Evolutionary conservation across 2,888 invertebrate species (phyloP).

Genomic region (Drosophila affinis): DNA sequence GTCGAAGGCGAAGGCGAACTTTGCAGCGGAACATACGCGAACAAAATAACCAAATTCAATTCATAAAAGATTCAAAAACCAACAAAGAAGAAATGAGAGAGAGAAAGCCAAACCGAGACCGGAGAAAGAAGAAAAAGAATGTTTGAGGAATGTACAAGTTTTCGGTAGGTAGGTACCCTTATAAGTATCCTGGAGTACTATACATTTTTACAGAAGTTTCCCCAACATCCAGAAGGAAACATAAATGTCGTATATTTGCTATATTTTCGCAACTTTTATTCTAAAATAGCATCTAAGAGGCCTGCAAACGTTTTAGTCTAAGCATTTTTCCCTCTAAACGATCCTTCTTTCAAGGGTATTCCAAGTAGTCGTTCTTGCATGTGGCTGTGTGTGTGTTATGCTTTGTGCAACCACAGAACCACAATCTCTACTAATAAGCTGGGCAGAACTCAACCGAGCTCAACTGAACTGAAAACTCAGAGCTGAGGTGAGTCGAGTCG

Average conservation of each 20-base stretch:
- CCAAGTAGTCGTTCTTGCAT: not conserved
- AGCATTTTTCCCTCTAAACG: no score
- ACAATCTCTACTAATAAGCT: not conserved
- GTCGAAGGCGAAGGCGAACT: slow-evolving; percentile 36
- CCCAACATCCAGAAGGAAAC: not conserved
- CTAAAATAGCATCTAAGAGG: no score
- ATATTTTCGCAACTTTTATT: no score
- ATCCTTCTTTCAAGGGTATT: no score
- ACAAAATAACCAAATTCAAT: slow-evolving; percentile 78
- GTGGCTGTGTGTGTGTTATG: not conserved
- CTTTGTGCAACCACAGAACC: not conserved
- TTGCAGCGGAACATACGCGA: slow-evolving; percentile 76
- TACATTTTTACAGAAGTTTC: not conserved
- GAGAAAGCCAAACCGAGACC: slow-evolving; percentile 12
- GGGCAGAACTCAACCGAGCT: not conserved
- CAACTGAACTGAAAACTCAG: not conserved
- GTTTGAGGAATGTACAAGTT: not conserved
- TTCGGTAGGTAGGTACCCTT: not conserved
- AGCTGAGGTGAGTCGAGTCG: not conserved
- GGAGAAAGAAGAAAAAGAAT: slow-evolving; percentile 18
- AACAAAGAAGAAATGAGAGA: slow-evolving; percentile 39
- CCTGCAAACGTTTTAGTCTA: no score
- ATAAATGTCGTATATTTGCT: not conserved
- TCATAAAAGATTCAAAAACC: slow-evolving; percentile 75
- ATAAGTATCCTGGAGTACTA: not conserved